Percentiles rank a stretch among this genome's conserved stretches.
These are phyloP conservation scores for Okamejei kenojei DNA, from an alignment of 2,797 vertebrate genomes.

Conservation along the genomic window DNA sequence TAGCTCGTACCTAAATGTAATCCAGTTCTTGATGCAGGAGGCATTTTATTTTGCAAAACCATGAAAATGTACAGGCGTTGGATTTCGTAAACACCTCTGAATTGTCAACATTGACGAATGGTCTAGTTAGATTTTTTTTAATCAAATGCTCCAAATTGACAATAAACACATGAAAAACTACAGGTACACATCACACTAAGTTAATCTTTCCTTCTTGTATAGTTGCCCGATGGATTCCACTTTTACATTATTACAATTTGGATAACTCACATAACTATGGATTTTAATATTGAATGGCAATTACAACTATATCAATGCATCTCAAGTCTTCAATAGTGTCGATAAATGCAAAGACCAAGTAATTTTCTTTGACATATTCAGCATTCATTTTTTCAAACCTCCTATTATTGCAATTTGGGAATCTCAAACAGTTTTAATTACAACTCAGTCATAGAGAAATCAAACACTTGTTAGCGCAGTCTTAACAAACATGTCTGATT, in stretches of 20 bases:
- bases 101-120: neutral
- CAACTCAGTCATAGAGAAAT: constrained; percentile 14
- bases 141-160: neutral
- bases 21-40: no score
- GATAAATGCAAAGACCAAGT: neutral
- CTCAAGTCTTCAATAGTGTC: neutral
- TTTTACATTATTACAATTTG: neutral
- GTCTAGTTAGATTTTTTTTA: neutral
- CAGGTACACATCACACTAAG: neutral
- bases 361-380: neutral
- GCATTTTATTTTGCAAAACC: no score
- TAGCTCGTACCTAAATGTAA: no score
- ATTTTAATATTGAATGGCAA: neutral
- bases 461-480: neutral
- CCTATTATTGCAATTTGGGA: neutral
- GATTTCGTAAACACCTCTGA: no score
- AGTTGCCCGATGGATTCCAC: neutral
- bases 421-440: constrained; percentile 6
- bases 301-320: neutral
- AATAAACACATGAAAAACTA: neutral
- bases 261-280: neutral
- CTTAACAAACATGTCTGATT: constrained; percentile 25
- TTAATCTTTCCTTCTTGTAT: neutral
- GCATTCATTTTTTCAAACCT: neutral
- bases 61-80: no score